phyloP scores from a whole-genome alignment of 2,888 invertebrate species.

The Harpagoxenus sublaevis region DNA sequence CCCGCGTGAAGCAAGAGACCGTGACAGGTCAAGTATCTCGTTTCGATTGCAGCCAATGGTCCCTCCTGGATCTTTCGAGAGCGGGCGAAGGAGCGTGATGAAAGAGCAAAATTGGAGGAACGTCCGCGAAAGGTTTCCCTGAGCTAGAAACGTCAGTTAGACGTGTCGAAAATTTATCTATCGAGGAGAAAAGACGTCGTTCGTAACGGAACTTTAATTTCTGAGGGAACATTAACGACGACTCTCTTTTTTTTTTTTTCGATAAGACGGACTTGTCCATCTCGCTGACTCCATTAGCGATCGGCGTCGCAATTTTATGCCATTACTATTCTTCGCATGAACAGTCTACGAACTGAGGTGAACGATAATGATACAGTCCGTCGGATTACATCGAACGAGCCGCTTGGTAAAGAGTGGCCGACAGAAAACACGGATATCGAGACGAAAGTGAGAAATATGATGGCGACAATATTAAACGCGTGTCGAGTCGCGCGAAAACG shows the following conservation, averaged over 20 bases:
- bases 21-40: neutral
- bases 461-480: neutral
- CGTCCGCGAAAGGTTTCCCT: neutral
- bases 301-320: neutral
- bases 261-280: neutral
- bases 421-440: slow-evolving; percentile 7
- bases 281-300: neutral
- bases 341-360: neutral
- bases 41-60: neutral
- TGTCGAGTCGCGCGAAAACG: neutral
- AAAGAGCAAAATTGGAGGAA: neutral
- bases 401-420: neutral
- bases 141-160: slow-evolving; percentile 11
- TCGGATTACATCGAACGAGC: neutral
- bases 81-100: neutral
- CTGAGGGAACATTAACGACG: neutral
- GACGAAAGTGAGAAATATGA: slow-evolving; percentile 12
- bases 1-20: slow-evolving; percentile 2
- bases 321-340: slow-evolving; percentile 10
- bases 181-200: neutral
- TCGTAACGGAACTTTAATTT: slow-evolving; percentile 13
- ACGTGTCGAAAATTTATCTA: neutral
- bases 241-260: neutral
- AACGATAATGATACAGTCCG: slow-evolving; percentile 7
- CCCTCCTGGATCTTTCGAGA: neutral